Percentiles rank a stretch among this genome's conserved stretches.
Conservation (phyloP, 2,797 vertebrate species). For the Enteromius unitaeniatus region DNA sequence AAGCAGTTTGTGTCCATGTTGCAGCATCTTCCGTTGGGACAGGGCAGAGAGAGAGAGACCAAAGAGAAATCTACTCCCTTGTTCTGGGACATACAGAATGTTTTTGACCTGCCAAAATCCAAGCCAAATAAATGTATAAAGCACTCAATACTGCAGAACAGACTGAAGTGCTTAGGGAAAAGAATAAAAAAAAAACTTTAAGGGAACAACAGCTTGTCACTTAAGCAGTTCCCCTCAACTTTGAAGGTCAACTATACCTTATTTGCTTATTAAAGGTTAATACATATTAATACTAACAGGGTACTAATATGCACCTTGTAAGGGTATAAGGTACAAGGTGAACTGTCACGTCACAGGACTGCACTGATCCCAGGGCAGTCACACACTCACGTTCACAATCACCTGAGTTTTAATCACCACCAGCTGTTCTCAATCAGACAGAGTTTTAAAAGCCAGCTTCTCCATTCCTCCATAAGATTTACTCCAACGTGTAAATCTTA, state of each 20-base stretch:
- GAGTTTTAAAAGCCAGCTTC: too few relatives aligned
- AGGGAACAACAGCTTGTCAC: neutral
- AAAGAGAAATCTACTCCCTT: neutral
- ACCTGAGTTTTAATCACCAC: too few relatives aligned
- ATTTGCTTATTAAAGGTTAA: neutral
- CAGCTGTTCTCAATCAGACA: too few relatives aligned
- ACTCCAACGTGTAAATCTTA: too few relatives aligned
- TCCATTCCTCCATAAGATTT: too few relatives aligned
- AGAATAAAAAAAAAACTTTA: neutral
- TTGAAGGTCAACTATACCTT: neutral
- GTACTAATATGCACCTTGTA: neutral
- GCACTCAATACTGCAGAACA: neutral
- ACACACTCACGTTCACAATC: neutral
- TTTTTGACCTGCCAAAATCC: neutral
- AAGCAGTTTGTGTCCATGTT: slow-evolving; percentile 48
- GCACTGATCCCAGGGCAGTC: neutral
- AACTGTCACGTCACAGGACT: neutral
- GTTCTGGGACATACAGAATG: neutral
- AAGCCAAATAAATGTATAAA: neutral
- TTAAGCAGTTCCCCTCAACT: neutral
- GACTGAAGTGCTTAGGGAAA: neutral
- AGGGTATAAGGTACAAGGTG: too few relatives aligned
- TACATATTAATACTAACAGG: neutral
- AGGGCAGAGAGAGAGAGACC: slow-evolving; percentile 14
- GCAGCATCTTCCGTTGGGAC: slow-evolving; percentile 52